Base-by-base conservation (phyloP, 2,113 vertebrate genomes). In the Genyomyrus donnyi region DNA sequence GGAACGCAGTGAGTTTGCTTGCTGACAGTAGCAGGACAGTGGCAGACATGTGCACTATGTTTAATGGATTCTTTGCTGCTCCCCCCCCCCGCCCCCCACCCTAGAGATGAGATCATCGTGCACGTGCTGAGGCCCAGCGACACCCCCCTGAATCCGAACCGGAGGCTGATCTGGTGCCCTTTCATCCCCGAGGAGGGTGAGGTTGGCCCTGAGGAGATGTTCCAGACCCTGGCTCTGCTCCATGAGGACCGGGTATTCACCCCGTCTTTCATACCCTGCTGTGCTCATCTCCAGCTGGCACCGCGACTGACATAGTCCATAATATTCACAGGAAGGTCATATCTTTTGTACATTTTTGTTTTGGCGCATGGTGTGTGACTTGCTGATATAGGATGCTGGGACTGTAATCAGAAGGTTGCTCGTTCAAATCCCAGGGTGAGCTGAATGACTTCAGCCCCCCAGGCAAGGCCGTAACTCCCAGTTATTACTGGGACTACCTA, bases 151-250 rank as follows among this genome's bases (percentile, higher is more conserved):
- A 99, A 97, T 93, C 97, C 96, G 48, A 97, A 97, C 90, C 96
- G 97, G 8, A 96, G 98, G 83, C 97, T 99, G 93, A 98, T 99
- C 92, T 99, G 98, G 98, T 99, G 98, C 88, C 98, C 98, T 13
- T 99, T 97, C 93, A 99, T 99, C 92, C 96, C 96, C 0, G 98
- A 99, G 13, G 98, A 99, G 85, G 98, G 93, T 0, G 98, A 99
- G 70, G 98, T 99, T 50, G 97, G 94, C 46, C 94, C 94, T 39
- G 98, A 99, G 19, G 98, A 99, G 88, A 93, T 94, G 48, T 98
- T 97, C 93, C 98, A 99, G 92, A 99, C 97, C 0, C 48, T 99
- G 94, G 98, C 98, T 0, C 93, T 99, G 90, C 92, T 99, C 50
- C 98, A 99, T 1, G 97, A 99, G 92, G 98, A 99, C 93, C 94